A percentile compares a stretch with the other conserved stretches of the same genome.
Conservation (phyloP, 2,888 invertebrate species). For the Synergus umbraculus region DNA sequence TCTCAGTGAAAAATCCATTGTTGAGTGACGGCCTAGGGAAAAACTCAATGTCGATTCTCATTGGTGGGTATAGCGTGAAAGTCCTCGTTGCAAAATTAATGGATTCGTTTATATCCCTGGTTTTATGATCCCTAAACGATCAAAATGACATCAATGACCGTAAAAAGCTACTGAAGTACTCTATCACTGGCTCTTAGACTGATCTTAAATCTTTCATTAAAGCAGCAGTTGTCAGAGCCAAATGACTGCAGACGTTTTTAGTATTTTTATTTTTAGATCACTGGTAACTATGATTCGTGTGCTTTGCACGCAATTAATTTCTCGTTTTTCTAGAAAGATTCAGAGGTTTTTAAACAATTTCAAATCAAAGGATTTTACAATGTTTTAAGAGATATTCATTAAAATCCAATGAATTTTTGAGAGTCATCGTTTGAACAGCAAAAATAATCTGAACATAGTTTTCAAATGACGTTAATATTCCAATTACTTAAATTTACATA, state of each 20-base stretch:
- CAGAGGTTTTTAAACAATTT: too few species aligned
- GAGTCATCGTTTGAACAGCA: too few species aligned
- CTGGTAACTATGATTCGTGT: not conserved
- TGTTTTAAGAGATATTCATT: too few species aligned
- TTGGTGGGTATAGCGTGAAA: slow-evolving; percentile 79
- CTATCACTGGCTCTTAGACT: not conserved
- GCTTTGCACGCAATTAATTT: too few species aligned
- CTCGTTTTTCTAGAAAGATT: too few species aligned
- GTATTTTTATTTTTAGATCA: not conserved
- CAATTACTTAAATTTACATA: too few species aligned
- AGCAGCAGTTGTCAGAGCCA: not conserved
- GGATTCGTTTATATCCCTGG: slow-evolving; percentile 46
- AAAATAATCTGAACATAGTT: too few species aligned
- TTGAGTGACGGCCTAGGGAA: slow-evolving; percentile 84
- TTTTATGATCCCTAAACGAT: slow-evolving; percentile 31
- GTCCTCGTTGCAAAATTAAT: slow-evolving; percentile 55
- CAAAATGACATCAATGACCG: not conserved
- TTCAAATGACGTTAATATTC: too few species aligned
- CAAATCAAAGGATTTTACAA: too few species aligned
- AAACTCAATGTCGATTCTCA: slow-evolving; percentile 84
- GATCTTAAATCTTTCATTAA: not conserved
- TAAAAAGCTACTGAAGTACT: not conserved
- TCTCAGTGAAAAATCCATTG: slow-evolving; percentile 78
- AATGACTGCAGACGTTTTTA: not conserved
- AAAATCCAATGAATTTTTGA: too few species aligned